Evolutionary conservation across 2,888 invertebrate species (phyloP).

Genomic region (Spilarctia lutea): DNA sequence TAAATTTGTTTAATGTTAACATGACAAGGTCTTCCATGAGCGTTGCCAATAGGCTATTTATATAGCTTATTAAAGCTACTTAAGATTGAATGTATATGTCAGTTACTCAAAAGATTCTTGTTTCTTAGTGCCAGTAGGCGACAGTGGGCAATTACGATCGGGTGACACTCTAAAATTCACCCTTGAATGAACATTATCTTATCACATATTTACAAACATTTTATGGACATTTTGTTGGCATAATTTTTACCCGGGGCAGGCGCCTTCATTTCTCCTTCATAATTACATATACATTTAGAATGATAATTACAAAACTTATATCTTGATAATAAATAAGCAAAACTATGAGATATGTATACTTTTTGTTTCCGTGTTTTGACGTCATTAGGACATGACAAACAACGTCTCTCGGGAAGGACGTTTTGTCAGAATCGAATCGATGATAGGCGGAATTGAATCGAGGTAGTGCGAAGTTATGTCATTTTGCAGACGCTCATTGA

Average conservation of each 20-base stretch:
- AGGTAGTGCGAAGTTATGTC: background rate
- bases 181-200: background rate
- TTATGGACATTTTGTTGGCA: background rate
- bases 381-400: background rate
- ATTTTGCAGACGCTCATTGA: background rate
- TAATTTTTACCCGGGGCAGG: background rate
- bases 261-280: too few relatives aligned
- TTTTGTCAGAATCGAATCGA: background rate
- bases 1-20: background rate
- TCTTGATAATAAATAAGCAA: background rate
- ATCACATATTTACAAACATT: background rate
- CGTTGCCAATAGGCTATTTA: background rate
- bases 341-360: too few relatives aligned
- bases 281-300: too few relatives aligned
- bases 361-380: background rate
- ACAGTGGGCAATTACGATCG: too few relatives aligned
- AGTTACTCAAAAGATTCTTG: too few relatives aligned
- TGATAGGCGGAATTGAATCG: background rate
- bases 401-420: background rate
- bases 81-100: too few relatives aligned
- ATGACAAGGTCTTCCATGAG: background rate
- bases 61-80: background rate
- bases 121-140: too few relatives aligned
- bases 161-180: background rate
- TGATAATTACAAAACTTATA: too few relatives aligned